Evolutionary conservation across 2,113 vertebrate genomes (phyloP), one percentile per base, ranked within the genome.

Genomic region (Panthera uncia): DNA sequence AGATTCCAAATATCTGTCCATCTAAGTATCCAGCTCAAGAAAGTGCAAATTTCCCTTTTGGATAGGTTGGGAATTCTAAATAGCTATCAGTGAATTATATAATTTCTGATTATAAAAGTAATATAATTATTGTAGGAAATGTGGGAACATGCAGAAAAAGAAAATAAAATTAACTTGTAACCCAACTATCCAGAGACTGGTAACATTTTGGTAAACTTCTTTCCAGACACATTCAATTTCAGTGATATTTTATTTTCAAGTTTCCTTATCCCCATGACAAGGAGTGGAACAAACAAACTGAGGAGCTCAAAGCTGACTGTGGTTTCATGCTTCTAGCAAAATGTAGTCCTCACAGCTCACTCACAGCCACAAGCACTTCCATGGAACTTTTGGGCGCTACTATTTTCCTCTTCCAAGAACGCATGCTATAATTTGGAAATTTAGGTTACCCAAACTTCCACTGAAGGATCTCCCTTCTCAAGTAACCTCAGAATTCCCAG

Each of bases 361-460:
- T 57, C 80, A 76, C 65, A 97, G 95, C 97, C 97, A 55, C 96
- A 98, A 95, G 95, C 80, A 96, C 90, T 94, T 87, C 95, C 84
- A 81, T 55, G 96, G 97, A 97, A 97, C 92, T 95, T 97, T 91
- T 87, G 97, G 97, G 94, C 4, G 92, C 92, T 96, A 98, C 96
- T 97, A 89, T 96, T 96, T 98, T 94, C 87, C 90, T 94, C 92
- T 98, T 97, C 90, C 74, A 97, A 97, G 97, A 97, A 98, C 96
- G 92, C 83, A 97, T 95, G 87, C 76, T 95, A 38, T 97, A 73
- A 98, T 97, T 98, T 90, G 65, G 65, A 94, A 89, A 95, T 95
- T 95, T 96, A 91, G 79, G 76, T 95, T 94, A 95, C 57, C 50
- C 91, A 97, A 95, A 74, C 73, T 98, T 98, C 76, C 94, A 96